phyloP scores from a whole-genome alignment of 2,113 vertebrate genomes.

The Brachyhypopomus gauderio region DNA sequence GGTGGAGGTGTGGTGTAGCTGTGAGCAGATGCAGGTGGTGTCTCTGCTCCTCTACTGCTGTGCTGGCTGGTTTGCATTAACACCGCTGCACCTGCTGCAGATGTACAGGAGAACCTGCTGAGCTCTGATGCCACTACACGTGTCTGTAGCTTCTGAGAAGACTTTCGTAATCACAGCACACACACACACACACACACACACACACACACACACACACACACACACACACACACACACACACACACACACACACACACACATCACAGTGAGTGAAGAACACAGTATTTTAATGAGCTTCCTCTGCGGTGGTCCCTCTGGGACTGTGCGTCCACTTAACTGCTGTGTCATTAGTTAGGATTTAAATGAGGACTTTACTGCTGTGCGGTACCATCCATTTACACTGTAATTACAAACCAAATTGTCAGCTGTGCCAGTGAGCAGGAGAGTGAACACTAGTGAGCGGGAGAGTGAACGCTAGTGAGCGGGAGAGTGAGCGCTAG shows the following conservation, averaged over 20 bases:
- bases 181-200: conserved; percentile 42
- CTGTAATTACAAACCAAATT: conserved; percentile 69
- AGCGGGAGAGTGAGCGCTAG: no score
- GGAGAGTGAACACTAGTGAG: conserved; percentile 1
- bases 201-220: conserved; percentile 12
- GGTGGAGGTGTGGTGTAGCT: no score
- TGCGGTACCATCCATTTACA: conserved; percentile 69
- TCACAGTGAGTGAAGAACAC: conserved; percentile 40
- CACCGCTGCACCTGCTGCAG: conserved; percentile 31
- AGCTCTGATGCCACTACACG: conserved; percentile 57
- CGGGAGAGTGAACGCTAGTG: no score
- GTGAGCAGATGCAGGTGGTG: no score
- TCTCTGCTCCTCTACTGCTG: conserved; percentile 42
- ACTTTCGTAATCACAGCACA: conserved; percentile 66
- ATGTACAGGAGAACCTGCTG: conserved; percentile 56
- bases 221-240: conserved; percentile 15
- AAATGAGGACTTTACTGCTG: conserved; percentile 69
- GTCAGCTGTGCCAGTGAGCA: conserved; percentile 34
- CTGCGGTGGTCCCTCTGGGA: conserved; percentile 66
- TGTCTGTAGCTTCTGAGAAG: conserved; percentile 54
- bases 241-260: background rate
- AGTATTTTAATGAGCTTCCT: conserved; percentile 71
- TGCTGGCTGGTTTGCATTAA: conserved; percentile 58
- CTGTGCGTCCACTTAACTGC: conserved; percentile 65
- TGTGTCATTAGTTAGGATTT: conserved; percentile 70